Evolutionary conservation across 2,113 vertebrate species (phyloP).

Genomic region (Pseudorectes ferrugineus): DNA sequence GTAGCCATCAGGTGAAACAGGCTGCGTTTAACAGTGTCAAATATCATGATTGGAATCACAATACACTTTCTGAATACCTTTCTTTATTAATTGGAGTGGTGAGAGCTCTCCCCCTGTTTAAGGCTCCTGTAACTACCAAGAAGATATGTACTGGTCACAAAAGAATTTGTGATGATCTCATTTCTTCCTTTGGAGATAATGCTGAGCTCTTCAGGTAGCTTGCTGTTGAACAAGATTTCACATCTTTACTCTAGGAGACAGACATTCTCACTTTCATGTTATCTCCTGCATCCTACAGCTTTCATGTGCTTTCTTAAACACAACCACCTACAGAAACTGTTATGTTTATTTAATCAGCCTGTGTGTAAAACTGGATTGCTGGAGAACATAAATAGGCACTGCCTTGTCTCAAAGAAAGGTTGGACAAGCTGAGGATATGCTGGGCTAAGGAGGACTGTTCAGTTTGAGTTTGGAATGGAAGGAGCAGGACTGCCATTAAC

Average conservation of each 20-base stretch:
- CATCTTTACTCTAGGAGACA: neutral
- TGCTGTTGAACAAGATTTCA: neutral
- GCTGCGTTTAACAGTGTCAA: neutral
- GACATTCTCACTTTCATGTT: neutral
- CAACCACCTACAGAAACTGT: neutral
- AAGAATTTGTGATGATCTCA: neutral
- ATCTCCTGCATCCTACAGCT: neutral
- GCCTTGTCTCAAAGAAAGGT: neutral
- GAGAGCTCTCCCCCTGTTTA: neutral
- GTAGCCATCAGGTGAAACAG: neutral
- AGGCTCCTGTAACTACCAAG: neutral
- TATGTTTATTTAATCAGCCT: conserved; percentile 14
- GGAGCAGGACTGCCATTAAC: neutral
- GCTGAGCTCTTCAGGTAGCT: neutral
- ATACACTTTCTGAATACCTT: neutral
- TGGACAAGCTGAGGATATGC: neutral
- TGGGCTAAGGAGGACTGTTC: neutral
- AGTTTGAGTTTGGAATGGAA: neutral
- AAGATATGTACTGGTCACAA: neutral
- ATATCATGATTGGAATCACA: neutral
- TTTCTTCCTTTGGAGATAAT: neutral
- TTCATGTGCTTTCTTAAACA: conserved; percentile 4
- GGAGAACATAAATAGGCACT: neutral
- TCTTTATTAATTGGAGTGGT: neutral
- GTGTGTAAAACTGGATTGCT: neutral